These are phyloP conservation scores for Piscicola geometra DNA, from an alignment of 2,888 invertebrate genomes.

Conservation along the genomic window DNA sequence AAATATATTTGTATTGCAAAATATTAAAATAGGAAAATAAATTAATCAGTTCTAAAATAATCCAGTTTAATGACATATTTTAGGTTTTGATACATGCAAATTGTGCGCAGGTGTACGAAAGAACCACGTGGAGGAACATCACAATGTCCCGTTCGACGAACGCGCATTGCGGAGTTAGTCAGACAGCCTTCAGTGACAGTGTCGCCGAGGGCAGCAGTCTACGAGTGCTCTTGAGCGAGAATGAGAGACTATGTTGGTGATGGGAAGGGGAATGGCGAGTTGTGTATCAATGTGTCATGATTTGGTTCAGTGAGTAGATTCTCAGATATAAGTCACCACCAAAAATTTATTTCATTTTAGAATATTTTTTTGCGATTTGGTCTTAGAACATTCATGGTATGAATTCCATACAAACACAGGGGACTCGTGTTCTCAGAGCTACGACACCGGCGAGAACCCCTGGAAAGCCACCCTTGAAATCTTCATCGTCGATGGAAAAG, in stretches of 20 bases:
- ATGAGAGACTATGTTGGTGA: conserved; percentile 77
- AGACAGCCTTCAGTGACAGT: conserved; percentile 82
- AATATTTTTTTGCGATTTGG: too few species aligned
- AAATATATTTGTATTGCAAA: neutral
- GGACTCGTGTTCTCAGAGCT: conserved; percentile 28
- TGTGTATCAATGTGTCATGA: too few species aligned
- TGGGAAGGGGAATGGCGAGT: conserved; percentile 55
- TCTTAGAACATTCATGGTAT: too few species aligned
- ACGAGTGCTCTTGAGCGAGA: conserved; percentile 83
- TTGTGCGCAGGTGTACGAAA: conserved; percentile 71
- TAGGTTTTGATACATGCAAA: too few species aligned
- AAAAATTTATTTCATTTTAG: too few species aligned
- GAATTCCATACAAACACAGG: too few species aligned
- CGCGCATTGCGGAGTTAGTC: conserved; percentile 80
- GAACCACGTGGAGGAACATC: conserved; percentile 83
- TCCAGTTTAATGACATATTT: too few species aligned
- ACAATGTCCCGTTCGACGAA: conserved; percentile 67
- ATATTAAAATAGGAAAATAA: too few species aligned
- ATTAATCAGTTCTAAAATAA: too few species aligned
- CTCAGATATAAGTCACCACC: too few species aligned
- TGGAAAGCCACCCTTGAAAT: conserved; percentile 23
- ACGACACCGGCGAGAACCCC: conserved; percentile 27
- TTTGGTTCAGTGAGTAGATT: too few species aligned
- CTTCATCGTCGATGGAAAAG: conserved; percentile 20
- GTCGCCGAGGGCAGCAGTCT: conserved; percentile 76